Base-by-base conservation (phyloP, 2,797 vertebrate genomes). In the Myotis planiceps region DNA sequence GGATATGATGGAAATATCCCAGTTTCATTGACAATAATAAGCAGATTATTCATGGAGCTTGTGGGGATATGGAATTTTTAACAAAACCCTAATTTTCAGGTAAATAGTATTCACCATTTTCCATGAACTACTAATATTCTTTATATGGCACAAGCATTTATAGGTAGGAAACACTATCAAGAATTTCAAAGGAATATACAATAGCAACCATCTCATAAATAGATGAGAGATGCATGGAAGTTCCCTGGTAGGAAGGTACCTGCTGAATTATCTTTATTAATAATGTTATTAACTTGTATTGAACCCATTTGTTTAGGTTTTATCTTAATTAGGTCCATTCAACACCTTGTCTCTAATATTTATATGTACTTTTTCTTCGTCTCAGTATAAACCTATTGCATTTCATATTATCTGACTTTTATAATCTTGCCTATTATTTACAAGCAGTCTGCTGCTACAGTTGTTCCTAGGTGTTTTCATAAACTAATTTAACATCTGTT, bases 401-500 rank as follows among this genome's bases (percentile, higher is more conserved):
- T 97, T 98, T 97, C 94, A 90, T 97, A 80, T 97, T 98, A 98
- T 98, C 96, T 96, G 96, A 97, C 98, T 98, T 98, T 98, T 98
- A 98, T 98, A 98, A 98, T 98, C 97, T 97, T 96, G 76, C 90
- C 96, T 98, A 98, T 98, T 98, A 98, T 97, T 98, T 98, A 98
- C 92, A 97, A 98, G 95, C 98, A 98, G 97, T 98, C 98, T 98
- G 98, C 98, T 96, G 82, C 97, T 98, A 84, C 95, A 97, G 97
- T 98, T 98, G 97, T 98, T 98, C 68, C 81, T 98, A 98, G 97
- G 98, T 98, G 96, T 98, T 98, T 98, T 97, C 98, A 97, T 90
- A 98, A 98, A 98, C 96, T 97, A 98, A 98, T 98, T 98, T 98
- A 98, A 97, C 98, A 98, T 98, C 97, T 98, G 98, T 98, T 98